These are phyloP conservation scores for Alosa alosa DNA, from an alignment of 2,113 vertebrate genomes.

Conservation along the genomic window DNA sequence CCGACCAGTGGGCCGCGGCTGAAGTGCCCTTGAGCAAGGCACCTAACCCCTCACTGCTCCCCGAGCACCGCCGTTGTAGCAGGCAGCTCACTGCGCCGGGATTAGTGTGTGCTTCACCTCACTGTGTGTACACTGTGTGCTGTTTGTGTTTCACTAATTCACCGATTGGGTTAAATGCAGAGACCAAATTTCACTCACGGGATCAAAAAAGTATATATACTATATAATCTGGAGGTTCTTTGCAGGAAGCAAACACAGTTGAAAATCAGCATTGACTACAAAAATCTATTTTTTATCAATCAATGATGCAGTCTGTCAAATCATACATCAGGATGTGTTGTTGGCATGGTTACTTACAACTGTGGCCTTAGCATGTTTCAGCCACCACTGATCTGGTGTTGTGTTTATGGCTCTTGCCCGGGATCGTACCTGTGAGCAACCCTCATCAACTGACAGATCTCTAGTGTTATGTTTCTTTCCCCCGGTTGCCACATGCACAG, in stretches of 20 bases:
- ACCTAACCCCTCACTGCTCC: too few species aligned
- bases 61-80: too few species aligned
- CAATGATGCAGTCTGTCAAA: neutral
- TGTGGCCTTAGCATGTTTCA: neutral
- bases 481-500: conserved; percentile 4
- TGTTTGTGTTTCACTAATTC: too few species aligned
- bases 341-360: neutral
- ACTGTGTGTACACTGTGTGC: too few species aligned
- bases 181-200: too few species aligned
- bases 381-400: neutral
- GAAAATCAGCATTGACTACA: neutral
- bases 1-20: too few species aligned
- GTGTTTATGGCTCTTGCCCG: neutral
- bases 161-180: too few species aligned
- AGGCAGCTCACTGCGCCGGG: too few species aligned
- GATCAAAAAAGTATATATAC: too few species aligned
- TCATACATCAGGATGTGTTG: neutral
- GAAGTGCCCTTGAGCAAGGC: too few species aligned
- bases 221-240: too few species aligned
- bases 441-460: neutral
- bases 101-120: too few species aligned
- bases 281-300: neutral
- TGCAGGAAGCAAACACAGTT: neutral
- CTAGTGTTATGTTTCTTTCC: neutral
- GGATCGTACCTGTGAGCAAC: neutral